Evolutionary conservation across 1,140 invertebrate species (phyloP).

Genomic region (Drosophila lacteicornis): DNA sequence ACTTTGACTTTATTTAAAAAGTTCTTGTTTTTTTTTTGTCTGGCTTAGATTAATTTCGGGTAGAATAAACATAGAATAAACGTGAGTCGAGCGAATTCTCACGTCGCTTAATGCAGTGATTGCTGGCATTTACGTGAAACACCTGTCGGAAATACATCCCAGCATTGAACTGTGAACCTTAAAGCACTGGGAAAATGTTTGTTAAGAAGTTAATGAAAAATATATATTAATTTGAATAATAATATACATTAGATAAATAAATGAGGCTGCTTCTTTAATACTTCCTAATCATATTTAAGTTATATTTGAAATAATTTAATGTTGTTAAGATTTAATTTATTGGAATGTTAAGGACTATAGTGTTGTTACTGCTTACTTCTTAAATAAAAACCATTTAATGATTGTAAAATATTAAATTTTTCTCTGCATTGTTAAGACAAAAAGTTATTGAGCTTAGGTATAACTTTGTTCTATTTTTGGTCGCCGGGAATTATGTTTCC

Average conservation of each 20-base stretch:
- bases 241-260: no score
- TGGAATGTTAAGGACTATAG: not conserved
- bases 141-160: conserved; percentile 11
- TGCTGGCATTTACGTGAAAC: not conserved
- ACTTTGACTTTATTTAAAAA: conserved; percentile 63
- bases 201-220: no score
- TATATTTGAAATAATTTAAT: not conserved
- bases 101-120: conserved; percentile 22
- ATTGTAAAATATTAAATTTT: not conserved
- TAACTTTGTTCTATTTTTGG: not conserved
- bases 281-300: not conserved
- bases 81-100: conserved; percentile 15
- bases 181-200: not conserved
- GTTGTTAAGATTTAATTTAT: not conserved
- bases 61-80: conserved; percentile 9
- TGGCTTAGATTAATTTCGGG: conserved; percentile 14
- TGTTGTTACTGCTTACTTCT: no score
- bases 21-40: conserved; percentile 20
- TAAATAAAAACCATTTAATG: not conserved
- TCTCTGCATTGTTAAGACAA: not conserved
- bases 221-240: no score
- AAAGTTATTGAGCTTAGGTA: not conserved
- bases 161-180: conserved; percentile 1
- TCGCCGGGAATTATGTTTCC: no score
- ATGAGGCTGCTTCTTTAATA: not conserved